A percentile compares a stretch with the other conserved stretches of the same genome.
These are phyloP conservation scores for Prenolepis imparis DNA, from an alignment of 2,888 invertebrate genomes.

Conservation along the genomic window DNA sequence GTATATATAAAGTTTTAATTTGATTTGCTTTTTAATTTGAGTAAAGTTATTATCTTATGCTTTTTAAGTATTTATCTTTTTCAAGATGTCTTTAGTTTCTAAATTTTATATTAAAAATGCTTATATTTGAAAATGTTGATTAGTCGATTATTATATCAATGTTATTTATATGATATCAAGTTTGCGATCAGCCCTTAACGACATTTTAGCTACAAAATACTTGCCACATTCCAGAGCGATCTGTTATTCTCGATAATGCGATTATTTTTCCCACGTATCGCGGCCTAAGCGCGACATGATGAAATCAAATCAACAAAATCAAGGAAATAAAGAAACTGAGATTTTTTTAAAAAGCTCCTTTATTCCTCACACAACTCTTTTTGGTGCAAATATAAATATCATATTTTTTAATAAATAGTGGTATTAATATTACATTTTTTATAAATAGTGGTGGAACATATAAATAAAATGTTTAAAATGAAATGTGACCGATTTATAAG, in stretches of 20 bases:
- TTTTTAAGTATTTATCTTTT: not conserved
- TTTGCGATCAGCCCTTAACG: constrained; percentile 22
- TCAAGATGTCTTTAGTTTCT: not conserved
- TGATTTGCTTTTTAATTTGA: not conserved
- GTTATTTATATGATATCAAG: not conserved
- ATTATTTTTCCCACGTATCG: constrained; percentile 50
- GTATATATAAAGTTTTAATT: not conserved
- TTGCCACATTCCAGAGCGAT: constrained; percentile 76
- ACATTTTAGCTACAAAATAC: constrained; percentile 67
- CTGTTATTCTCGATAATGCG: constrained; percentile 61
- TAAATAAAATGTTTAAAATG: constrained; percentile 7
- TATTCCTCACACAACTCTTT: constrained; percentile 45
- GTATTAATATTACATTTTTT: constrained; percentile 19
- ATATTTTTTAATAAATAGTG: not conserved
- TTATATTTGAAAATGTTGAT: not conserved
- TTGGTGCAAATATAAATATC: constrained; percentile 31
- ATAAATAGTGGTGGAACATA: not conserved
- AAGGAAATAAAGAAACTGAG: constrained; percentile 72
- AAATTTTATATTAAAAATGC: not conserved
- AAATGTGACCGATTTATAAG: not conserved
- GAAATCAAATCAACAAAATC: constrained; percentile 59
- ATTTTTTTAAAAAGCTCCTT: constrained; percentile 68
- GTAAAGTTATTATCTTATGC: not conserved
- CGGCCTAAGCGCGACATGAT: constrained; percentile 58
- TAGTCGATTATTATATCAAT: not conserved